Evolutionary conservation across 2,113 vertebrate genomes (phyloP).

Genomic region (Marcusenius ussheri): DNA sequence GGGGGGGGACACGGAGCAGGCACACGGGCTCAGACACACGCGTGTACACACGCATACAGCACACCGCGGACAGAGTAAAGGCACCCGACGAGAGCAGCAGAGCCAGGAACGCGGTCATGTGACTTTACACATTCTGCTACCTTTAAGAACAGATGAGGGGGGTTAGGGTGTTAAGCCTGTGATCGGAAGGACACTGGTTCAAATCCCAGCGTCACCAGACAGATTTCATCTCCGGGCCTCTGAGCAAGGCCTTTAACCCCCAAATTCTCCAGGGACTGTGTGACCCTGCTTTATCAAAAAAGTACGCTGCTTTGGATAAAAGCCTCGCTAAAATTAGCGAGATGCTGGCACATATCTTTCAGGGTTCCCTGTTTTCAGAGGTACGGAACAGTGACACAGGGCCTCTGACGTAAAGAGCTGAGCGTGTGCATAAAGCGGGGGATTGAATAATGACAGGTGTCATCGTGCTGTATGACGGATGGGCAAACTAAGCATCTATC

Average conservation of each 20-base stretch:
- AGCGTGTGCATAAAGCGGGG: background rate
- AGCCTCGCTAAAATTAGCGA: background rate
- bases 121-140: background rate
- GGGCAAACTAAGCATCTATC: background rate
- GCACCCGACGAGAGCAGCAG: background rate
- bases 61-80: background rate
- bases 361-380: background rate
- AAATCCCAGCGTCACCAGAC: background rate
- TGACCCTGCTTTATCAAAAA: background rate
- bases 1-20: constrained; percentile 15
- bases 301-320: background rate
- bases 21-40: constrained; percentile 9
- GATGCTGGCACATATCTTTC: background rate
- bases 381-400: background rate
- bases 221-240: background rate
- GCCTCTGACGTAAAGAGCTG: background rate
- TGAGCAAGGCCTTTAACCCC: background rate
- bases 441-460: background rate
- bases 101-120: background rate
- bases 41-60: too few relatives aligned
- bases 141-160: background rate
- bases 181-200: background rate
- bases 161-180: background rate
- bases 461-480: background rate
- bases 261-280: background rate